Percentiles rank a stretch among this genome's conserved stretches.
phyloP scores from a whole-genome alignment of 1,140 invertebrate genomes.

The Cataglyphis hispanica region DNA sequence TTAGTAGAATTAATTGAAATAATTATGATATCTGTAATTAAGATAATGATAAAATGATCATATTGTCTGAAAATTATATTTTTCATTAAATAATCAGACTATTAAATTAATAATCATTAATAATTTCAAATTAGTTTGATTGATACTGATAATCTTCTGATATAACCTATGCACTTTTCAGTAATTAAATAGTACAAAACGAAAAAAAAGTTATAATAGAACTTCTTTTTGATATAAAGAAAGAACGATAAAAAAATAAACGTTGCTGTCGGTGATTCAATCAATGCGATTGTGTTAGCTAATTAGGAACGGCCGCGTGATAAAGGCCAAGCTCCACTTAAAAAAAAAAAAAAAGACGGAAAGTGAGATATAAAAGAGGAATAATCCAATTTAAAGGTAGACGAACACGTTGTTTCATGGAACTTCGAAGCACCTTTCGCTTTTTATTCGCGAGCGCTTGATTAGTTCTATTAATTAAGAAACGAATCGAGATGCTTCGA shows the following conservation, averaged over 20 bases:
- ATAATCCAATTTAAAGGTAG: conserved; percentile 53
- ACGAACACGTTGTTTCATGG: conserved; percentile 27
- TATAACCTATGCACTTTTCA: background rate
- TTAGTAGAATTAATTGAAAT: background rate
- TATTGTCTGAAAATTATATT: background rate
- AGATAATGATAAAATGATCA: background rate
- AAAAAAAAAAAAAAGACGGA: conserved; percentile 34
- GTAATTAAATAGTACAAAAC: conserved; percentile 12
- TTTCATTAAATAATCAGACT: background rate
- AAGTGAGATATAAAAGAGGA: conserved; percentile 38
- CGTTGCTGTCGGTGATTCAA: conserved; percentile 23
- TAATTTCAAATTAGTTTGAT: background rate
- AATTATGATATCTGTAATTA: background rate
- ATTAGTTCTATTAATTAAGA: conserved; percentile 65
- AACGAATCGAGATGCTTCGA: background rate
- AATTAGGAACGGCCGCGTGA: conserved; percentile 28
- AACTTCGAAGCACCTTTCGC: conserved; percentile 27
- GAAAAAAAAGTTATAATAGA: conserved; percentile 5
- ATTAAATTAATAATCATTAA: conserved; percentile 17
- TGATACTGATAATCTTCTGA: background rate
- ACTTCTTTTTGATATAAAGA: conserved; percentile 16
- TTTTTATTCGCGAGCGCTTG: conserved; percentile 30
- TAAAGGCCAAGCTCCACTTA: conserved; percentile 32
- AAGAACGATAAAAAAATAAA: conserved; percentile 40
- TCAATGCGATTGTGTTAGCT: conserved; percentile 50